phyloP scores from a whole-genome alignment of 2,113 vertebrate species.

The Cepphus grylle region DNA sequence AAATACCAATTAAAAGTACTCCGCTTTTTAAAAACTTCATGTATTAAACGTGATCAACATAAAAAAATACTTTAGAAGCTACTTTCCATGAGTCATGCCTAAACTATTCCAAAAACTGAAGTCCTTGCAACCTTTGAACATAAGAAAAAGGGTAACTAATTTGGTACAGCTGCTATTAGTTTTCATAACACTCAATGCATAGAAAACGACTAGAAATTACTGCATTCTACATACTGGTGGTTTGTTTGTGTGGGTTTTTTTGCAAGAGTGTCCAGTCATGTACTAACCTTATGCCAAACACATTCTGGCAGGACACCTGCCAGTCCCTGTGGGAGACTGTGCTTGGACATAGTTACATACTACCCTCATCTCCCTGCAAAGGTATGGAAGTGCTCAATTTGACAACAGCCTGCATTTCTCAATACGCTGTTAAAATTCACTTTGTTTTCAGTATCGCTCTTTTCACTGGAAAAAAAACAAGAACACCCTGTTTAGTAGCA shows the following conservation, averaged over 20 bases:
- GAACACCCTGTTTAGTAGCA: background rate
- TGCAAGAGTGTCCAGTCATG: background rate
- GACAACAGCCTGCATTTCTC: background rate
- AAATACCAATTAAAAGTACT: background rate
- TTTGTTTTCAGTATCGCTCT: background rate
- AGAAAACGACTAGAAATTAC: background rate
- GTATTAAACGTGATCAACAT: background rate
- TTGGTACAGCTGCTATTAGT: background rate
- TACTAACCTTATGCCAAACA: background rate
- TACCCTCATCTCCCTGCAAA: background rate
- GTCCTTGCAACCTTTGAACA: background rate
- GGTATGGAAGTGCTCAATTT: background rate
- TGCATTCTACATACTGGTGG: background rate
- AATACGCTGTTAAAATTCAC: background rate
- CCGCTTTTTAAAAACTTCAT: background rate
- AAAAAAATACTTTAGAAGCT: background rate
- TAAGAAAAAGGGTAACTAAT: background rate
- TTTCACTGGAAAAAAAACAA: background rate
- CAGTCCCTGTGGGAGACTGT: background rate
- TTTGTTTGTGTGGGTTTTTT: background rate
- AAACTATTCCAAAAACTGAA: background rate
- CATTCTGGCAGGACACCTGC: background rate
- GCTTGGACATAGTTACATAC: background rate
- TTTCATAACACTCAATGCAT: background rate
- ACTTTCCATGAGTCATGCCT: background rate